phyloP scores from a whole-genome alignment of 1,140 invertebrate species.

The Ceratina japonica region DNA sequence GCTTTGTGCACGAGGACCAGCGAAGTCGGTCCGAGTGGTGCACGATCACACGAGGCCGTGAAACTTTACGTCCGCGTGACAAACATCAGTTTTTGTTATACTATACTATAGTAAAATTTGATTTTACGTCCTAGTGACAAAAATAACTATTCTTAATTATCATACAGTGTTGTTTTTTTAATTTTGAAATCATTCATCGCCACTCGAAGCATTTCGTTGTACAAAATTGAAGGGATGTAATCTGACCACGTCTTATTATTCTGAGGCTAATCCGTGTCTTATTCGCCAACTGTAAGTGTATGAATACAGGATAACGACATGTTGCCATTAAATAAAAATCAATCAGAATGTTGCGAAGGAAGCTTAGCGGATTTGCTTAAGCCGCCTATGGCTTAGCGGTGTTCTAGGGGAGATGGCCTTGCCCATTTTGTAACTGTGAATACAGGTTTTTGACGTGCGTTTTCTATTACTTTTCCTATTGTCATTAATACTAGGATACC shows the following conservation, averaged over 20 bases:
- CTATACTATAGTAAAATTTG: no score
- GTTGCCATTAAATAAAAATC: slow-evolving; percentile 81
- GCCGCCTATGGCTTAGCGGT: slow-evolving; percentile 73
- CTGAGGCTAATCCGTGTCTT: slow-evolving; percentile 67
- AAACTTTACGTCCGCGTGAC: no score
- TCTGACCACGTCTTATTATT: slow-evolving; percentile 70
- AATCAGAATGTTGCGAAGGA: slow-evolving; percentile 78
- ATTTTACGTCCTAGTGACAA: no score
- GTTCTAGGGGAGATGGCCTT: slow-evolving; percentile 52
- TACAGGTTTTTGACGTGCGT: slow-evolving; percentile 42
- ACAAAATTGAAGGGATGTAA: slow-evolving; percentile 65
- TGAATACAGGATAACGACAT: slow-evolving; percentile 72
- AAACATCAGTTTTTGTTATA: no score
- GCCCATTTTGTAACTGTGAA: slow-evolving; percentile 30
- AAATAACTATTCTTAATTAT: not conserved
- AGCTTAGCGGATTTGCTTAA: slow-evolving; percentile 79
- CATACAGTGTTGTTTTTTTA: not conserved
- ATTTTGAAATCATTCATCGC: not conserved
- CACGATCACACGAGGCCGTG: no score
- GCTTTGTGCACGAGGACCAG: no score
- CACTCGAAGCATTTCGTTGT: slow-evolving; percentile 5
- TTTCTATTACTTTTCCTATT: slow-evolving; percentile 21
- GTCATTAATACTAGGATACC: not conserved
- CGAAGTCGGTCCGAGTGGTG: no score
- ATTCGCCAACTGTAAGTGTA: slow-evolving; percentile 73